A percentile compares a stretch with the other conserved stretches of the same genome.
Conservation (phyloP, 2,888 invertebrate genomes). For the Bombyx huttoni region DNA sequence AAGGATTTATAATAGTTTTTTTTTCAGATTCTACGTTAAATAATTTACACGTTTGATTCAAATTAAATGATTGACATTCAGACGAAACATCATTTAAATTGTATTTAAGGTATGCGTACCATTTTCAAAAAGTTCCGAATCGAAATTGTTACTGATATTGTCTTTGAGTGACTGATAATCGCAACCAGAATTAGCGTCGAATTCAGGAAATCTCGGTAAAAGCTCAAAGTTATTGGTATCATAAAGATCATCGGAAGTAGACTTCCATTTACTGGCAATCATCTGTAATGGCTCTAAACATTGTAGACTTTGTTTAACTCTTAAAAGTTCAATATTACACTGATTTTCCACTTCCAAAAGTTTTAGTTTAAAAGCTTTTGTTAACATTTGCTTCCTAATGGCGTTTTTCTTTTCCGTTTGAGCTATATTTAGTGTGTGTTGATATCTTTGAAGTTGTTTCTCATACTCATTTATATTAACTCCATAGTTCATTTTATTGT, state of each 20-base stretch:
- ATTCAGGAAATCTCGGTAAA: constrained; percentile 45
- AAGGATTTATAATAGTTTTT: background rate
- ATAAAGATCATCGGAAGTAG: constrained; percentile 24
- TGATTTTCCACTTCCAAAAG: constrained; percentile 62
- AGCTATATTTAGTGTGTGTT: constrained; percentile 55
- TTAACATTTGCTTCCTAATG: constrained; percentile 56
- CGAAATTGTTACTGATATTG: too few species aligned
- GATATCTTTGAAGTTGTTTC: constrained; percentile 57
- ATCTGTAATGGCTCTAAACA: constrained; percentile 55
- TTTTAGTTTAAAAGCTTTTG: constrained; percentile 57
- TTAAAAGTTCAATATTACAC: constrained; percentile 55
- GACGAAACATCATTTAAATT: background rate
- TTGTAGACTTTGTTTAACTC: constrained; percentile 60
- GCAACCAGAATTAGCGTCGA: constrained; percentile 26
- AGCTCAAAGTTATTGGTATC: constrained; percentile 43
- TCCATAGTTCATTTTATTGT: constrained; percentile 44
- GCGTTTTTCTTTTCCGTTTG: constrained; percentile 61
- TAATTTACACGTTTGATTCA: background rate
- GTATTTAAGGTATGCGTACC: background rate
- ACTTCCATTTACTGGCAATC: constrained; percentile 54
- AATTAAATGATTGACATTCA: background rate
- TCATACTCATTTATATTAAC: constrained; percentile 57
- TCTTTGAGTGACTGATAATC: constrained; percentile 27
- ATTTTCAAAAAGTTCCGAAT: background rate
- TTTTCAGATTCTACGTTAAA: background rate